Evolutionary conservation across 2,797 vertebrate genomes (phyloP), one percentile per base, ranked within the genome.

Genomic region (Vespertilio murinus): DNA sequence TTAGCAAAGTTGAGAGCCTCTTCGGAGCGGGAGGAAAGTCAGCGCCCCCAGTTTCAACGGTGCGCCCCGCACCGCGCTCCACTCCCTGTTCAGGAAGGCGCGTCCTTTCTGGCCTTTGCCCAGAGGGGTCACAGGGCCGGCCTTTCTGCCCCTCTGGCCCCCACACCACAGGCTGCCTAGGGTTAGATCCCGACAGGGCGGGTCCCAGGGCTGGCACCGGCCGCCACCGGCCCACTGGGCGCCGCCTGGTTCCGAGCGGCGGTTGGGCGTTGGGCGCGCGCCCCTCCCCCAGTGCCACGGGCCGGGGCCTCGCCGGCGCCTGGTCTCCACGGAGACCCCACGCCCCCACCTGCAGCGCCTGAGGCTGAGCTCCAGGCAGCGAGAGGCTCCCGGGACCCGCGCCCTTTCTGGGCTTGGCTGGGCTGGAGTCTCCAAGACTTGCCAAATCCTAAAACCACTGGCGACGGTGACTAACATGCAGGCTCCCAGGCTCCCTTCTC

Each of bases 261-360:
- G 17, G 40, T 88, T 93, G 45, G 30, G 38, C 47, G 38, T 59
- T 59, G 85, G 25, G 69, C 90, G 13, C 22, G 33, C 30, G 78
- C 47, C 59, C 56, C 69, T 8, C 67, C 45, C 67, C 28, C 10
- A 1, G 30, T 20, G 28, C 85, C 0, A 17, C 1, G 4, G 1
- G 2, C 13, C 1, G 30, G 20, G 1, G 11, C 12, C 6, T 2
- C 22, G 49, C 69, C 40, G 61, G 30, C 70, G 70, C 54, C 42
- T 17, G 28, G 23, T 52, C 40, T 59, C 77, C 75, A 59, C 8
- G 49, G 93, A 70, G 61, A 81, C 67, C 9, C 5, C 25, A 3
- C 1, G 1, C 30, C 22, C 17, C 6, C 12, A 28, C 33, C 20
- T 0, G 54, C 73, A 0, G 23, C 1, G 2, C 1, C 30, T 0